Percentiles rank a stretch among this genome's conserved stretches.
Evolutionary conservation across 30 jellyfish, hydroid and myxozoan genomes (phyloP).

Genomic region (Sanderia malayensis): DNA sequence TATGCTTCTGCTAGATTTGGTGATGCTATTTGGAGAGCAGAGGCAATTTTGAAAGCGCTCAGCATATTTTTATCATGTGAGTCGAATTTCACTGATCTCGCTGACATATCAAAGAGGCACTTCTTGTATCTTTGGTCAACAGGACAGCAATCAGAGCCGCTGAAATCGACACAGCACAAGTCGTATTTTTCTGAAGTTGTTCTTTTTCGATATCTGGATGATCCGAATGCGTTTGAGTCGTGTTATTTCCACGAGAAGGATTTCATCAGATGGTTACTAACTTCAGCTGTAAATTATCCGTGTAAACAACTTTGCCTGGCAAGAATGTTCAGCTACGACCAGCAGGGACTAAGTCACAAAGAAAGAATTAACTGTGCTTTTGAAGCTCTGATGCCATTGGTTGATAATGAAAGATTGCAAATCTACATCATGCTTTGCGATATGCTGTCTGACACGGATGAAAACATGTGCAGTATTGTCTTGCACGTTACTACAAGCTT

Average conservation of each 20-base stretch:
- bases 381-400: slow-evolving; percentile 3
- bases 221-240: neutral
- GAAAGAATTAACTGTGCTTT: neutral
- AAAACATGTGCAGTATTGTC: neutral
- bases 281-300: neutral
- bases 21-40: slow-evolving; percentile 33
- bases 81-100: neutral
- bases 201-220: neutral
- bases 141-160: neutral
- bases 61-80: slow-evolving; percentile 12
- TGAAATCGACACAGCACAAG: neutral
- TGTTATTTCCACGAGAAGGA: slow-evolving; percentile 30
- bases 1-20: slow-evolving; percentile 42
- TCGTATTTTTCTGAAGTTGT: too few relatives aligned
- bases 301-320: slow-evolving; percentile 16
- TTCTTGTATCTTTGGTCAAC: slow-evolving; percentile 67
- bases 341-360: neutral
- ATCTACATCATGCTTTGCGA: slow-evolving; percentile 4
- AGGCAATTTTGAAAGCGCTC: slow-evolving; percentile 15
- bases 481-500: neutral
- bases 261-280: slow-evolving; percentile 35
- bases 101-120: slow-evolving; percentile 45
- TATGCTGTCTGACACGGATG: neutral
- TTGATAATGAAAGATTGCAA: slow-evolving; percentile 6
- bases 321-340: neutral